Conservation (phyloP, 1,140 invertebrate species). For the Drosophila nasuta region DNA sequence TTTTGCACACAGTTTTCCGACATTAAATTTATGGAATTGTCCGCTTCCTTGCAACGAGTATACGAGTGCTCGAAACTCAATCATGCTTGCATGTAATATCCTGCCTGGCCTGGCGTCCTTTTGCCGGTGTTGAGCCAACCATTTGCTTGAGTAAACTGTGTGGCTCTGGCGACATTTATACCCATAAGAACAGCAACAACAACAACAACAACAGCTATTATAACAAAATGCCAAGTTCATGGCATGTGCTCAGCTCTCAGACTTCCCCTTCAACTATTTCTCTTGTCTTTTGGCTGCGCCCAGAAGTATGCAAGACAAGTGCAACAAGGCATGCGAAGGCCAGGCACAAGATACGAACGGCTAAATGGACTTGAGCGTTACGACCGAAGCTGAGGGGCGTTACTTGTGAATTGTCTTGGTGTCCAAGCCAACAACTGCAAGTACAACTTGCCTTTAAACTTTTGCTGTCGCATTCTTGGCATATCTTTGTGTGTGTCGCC, state of each 20-base stretch:
- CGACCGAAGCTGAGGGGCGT: constrained; percentile 13
- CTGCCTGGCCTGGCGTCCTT: constrained; percentile 51
- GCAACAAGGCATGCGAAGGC: constrained; percentile 58
- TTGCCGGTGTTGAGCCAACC: constrained; percentile 51
- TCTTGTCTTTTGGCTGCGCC: constrained; percentile 20
- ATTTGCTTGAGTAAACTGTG: constrained; percentile 61
- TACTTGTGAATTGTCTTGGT: constrained; percentile 36
- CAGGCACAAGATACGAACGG: constrained; percentile 19
- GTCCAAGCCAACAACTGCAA: constrained; percentile 30
- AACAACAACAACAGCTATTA: constrained; percentile 50
- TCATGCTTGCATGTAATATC: constrained; percentile 81
- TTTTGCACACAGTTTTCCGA: constrained; percentile 65
- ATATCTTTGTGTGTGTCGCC: constrained; percentile 60
- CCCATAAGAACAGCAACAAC: constrained; percentile 59
- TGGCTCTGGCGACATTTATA: constrained; percentile 65
- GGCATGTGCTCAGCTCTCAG: constrained; percentile 31
- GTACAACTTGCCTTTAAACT: constrained; percentile 65
- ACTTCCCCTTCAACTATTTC: constrained; percentile 6
- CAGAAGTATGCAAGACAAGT: constrained; percentile 65
- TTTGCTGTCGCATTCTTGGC: constrained; percentile 67
- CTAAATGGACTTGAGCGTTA: constrained; percentile 22
- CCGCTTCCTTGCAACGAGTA: constrained; percentile 59
- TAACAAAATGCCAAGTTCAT: constrained; percentile 66
- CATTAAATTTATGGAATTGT: constrained; percentile 82
- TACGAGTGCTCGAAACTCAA: constrained; percentile 72